Evolutionary conservation across 2,888 invertebrate genomes (phyloP).

Genomic region (Hirudinaria manillensis): DNA sequence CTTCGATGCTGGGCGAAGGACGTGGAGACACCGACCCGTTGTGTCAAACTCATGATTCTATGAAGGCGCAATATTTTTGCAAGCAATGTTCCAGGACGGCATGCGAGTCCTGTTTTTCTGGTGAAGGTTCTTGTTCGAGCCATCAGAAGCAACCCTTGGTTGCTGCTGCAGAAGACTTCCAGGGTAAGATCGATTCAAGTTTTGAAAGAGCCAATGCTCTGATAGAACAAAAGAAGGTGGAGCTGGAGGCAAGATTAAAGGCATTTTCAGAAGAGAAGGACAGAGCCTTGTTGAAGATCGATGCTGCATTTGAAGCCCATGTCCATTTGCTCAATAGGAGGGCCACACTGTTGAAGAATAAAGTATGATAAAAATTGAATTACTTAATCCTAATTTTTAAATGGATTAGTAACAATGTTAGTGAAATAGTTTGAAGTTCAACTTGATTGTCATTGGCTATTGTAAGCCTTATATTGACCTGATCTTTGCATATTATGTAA

Average conservation of each 20-base stretch:
- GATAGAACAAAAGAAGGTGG: constrained; percentile 40
- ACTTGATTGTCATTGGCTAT: no score
- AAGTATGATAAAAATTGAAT: constrained; percentile 15
- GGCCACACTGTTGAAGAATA: constrained; percentile 42
- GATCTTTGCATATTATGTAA: no score
- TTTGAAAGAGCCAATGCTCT: constrained; percentile 39
- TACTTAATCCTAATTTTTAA: no score
- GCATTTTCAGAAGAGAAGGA: constrained; percentile 40
- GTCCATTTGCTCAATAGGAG: constrained; percentile 39
- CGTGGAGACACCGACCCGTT: background rate
- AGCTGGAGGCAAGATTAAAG: constrained; percentile 38
- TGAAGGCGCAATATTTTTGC: constrained; percentile 18
- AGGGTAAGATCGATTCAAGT: constrained; percentile 38
- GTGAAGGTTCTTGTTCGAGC: constrained; percentile 24
- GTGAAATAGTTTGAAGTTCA: no score
- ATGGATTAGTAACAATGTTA: no score
- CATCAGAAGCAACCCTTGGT: constrained; percentile 38
- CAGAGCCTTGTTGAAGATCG: constrained; percentile 40
- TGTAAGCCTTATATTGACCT: no score
- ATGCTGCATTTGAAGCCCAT: constrained; percentile 40
- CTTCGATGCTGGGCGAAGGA: background rate
- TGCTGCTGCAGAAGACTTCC: constrained; percentile 38
- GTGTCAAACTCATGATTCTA: constrained; percentile 20
- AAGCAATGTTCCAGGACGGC: constrained; percentile 20
- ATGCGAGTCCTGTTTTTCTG: constrained; percentile 20